These are phyloP conservation scores for Bradypodion ventrale DNA, from an alignment of 2,797 vertebrate genomes.

Conservation along the genomic window DNA sequence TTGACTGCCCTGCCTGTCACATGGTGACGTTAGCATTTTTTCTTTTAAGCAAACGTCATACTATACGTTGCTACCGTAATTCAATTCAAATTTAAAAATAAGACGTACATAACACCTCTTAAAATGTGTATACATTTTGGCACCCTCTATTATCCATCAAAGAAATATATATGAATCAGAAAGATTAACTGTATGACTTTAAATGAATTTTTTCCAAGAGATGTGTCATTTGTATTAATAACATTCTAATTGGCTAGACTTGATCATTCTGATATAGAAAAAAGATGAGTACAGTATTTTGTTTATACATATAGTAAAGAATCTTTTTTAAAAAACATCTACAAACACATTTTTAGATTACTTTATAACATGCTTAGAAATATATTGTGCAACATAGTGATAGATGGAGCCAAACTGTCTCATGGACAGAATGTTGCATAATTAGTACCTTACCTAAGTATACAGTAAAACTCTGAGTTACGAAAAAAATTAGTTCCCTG, in stretches of 20 bases:
- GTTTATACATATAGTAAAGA: neutral
- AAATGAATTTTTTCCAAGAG: neutral
- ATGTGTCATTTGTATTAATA: neutral
- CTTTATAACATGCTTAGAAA: neutral
- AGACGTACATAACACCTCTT: too few relatives aligned
- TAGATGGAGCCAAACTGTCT: slow-evolving; percentile 16
- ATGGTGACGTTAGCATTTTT: too few relatives aligned
- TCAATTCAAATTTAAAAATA: too few relatives aligned
- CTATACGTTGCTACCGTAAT: too few relatives aligned
- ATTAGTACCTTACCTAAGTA: slow-evolving; percentile 40
- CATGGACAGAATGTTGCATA: slow-evolving; percentile 49
- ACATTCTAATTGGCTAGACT: neutral
- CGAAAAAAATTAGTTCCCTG: too few relatives aligned
- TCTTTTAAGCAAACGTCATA: too few relatives aligned
- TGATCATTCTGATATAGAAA: neutral
- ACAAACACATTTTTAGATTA: neutral
- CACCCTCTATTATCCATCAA: neutral
- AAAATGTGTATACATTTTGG: too few relatives aligned
- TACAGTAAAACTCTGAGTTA: too few relatives aligned
- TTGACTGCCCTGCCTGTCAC: too few relatives aligned
- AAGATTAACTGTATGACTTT: neutral
- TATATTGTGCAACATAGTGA: neutral
- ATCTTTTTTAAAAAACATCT: neutral
- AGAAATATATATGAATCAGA: neutral
- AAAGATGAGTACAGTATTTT: neutral